Percentiles rank a stretch among this genome's conserved stretches.
Conservation (phyloP, 92 coral and sea anemone species). For the Diadumene lineata region DNA sequence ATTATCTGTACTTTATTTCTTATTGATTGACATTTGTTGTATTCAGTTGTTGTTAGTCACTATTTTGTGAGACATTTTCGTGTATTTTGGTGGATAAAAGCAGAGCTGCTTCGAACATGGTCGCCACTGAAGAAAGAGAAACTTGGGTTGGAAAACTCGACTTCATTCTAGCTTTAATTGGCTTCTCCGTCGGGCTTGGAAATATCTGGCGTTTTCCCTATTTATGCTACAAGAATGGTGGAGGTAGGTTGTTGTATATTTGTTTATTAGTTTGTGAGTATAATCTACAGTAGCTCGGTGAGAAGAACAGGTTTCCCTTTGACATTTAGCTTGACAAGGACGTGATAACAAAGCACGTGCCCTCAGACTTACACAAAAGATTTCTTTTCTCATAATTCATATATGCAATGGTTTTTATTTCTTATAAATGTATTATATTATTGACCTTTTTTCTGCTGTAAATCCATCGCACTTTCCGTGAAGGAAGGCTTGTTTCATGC, state of each 20-base stretch:
- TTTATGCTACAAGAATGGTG: conserved; percentile 84
- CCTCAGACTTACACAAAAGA: too few relatives aligned
- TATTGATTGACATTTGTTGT: neutral
- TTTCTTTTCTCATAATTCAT: too few relatives aligned
- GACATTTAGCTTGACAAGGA: neutral
- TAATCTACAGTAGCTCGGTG: too few relatives aligned
- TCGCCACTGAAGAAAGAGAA: conserved; percentile 56
- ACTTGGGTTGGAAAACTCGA: conserved; percentile 91
- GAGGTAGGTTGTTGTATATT: conserved; percentile 52
- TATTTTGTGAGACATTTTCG: too few relatives aligned
- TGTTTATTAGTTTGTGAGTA: neutral
- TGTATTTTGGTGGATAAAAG: neutral
- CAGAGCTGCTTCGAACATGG: conserved; percentile 4
- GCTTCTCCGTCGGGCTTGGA: conserved; percentile 88
- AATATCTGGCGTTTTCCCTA: conserved; percentile 96
- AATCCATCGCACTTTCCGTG: too few relatives aligned
- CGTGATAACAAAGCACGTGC: neutral
- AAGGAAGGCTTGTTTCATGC: too few relatives aligned
- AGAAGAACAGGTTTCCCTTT: neutral
- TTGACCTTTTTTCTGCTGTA: too few relatives aligned
- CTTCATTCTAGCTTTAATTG: conserved; percentile 84
- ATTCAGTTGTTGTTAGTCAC: neutral
- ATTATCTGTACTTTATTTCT: neutral
- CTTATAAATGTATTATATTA: too few relatives aligned
- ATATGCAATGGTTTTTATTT: too few relatives aligned